A percentile compares a stretch with the other conserved stretches of the same genome.
These are phyloP conservation scores for Sialia sialis DNA, from an alignment of 2,113 vertebrate genomes.

Conservation along the genomic window DNA sequence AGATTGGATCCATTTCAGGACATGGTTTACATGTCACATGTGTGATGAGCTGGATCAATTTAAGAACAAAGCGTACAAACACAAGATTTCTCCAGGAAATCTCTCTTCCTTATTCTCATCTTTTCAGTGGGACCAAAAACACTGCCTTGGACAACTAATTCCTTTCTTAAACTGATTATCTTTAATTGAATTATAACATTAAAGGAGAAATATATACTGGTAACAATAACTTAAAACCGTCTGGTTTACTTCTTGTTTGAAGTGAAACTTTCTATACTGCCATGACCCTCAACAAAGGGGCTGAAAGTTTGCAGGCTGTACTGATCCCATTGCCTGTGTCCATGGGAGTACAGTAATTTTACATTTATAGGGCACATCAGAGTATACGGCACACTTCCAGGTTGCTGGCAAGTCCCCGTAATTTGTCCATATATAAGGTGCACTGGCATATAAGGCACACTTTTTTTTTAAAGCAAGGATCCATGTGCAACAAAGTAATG, in stretches of 20 bases:
- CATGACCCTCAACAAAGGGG: not conserved
- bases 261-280: not conserved
- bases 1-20: not conserved
- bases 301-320: not conserved
- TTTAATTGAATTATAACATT: not conserved
- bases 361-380: no score
- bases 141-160: not conserved
- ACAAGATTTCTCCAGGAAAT: not conserved
- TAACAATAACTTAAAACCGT: not conserved
- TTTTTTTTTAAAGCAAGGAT: no score
- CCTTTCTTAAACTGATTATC: not conserved
- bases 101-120: not conserved
- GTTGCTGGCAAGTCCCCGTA: no score
- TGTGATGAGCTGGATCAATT: not conserved
- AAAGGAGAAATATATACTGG: not conserved
- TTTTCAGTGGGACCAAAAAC: not conserved
- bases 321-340: not conserved
- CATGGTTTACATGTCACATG: not conserved
- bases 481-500: no score
- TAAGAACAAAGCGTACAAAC: not conserved
- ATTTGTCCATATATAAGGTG: no score
- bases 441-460: no score
- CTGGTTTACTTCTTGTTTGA: not conserved
- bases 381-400: no score
- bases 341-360: no score